Base-by-base conservation (phyloP, 2,113 vertebrate species). In the Sorex fumeus region DNA sequence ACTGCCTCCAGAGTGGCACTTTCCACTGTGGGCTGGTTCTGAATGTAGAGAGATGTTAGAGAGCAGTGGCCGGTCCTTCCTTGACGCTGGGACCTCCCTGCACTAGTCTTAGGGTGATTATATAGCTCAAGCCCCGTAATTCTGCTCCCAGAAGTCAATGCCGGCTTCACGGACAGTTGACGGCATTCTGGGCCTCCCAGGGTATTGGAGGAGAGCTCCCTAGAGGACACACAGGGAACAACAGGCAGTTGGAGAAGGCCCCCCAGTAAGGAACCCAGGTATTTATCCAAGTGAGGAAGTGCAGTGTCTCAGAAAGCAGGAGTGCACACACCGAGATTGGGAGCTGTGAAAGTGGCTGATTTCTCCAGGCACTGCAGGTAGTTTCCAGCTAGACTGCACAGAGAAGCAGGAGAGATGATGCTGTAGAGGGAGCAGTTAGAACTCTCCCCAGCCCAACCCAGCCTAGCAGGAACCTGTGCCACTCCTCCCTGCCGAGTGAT, bases 321-420 rank as follows among this genome's bases (percentile, higher is more conserved):
- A 85, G 47, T 60, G 6, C 45, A 88, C 67, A 74, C 43, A 84
- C 70, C 43, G 30, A 82, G 76, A 47, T 43, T 84, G 70, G 25
- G 47, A 62, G 30, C 66, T 79, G 21, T 19, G 30, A 83, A 34
- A 89, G 40, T 62, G 2, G n/a, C 88, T 80, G 67, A 10, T 6
- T 75, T 70, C 27, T 66, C 10, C 10, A 27, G 27, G 69, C 91
- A 50, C 32, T 40, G 4, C 60, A 34, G 1, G 13, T 32, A 34
- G 30, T 36, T 79, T 81, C 70, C 85, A 57, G 23, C 32, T 23
- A 3, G 70, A 30, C 32, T 32, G 2, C 27, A 2, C 6, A n/a
- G 76, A 7, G 28, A 23, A 74, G 21, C 19, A 32, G 2, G 47
- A 32, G 18, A 53, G 10, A 62, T 0, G 0, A 71, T 21, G 34